Base-by-base conservation (phyloP, 2,888 invertebrate genomes). In the Resseliella maxima region DNA sequence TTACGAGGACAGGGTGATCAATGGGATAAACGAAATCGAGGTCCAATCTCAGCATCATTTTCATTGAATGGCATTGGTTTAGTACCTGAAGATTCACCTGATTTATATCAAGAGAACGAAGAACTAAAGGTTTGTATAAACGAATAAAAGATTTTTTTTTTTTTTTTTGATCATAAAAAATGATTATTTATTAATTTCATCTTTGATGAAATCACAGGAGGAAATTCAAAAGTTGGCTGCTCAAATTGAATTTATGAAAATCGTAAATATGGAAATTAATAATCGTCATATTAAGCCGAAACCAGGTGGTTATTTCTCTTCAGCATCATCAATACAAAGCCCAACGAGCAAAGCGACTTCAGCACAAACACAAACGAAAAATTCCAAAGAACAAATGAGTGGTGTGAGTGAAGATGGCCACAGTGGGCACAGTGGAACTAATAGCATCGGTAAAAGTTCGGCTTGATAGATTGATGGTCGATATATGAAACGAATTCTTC, bases 211-310 rank as follows among this genome's bases (percentile, higher is more conserved):
- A 59, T 85, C 36, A n/a, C 64, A 96, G 96, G 97, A 97, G 90
- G 97, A 97, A 92, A 95, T 97, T 46, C 97, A 97, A 89, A 97
- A 97, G 90, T 92, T 97, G 88, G 97, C 97, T 0, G 96, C 96
- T 36, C 97, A 97, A 91, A 97, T 97, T 88, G 97, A 97, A 91
- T 96, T 96, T 91, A 96, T 97, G 96, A 96, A 96, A 92, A 97
- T 97, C 90, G 96, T 97, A 31, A 96, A 97, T 89, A 97, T 97
- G 97, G 96, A 97, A 91, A 94, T 96, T 93, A 96, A 97, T 92
- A 97, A 97, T 91, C 93, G 97, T 8, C 97, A 97, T 90, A 92
- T 97, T 88, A 95, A 96, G 89, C 96, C 96, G 87, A 95, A 96
- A 88, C 94, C 94, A 0, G 96, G 96, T 31, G 95, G 96, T 0